phyloP scores from a whole-genome alignment of 2,797 vertebrate species.

The Meda fulgida region DNA sequence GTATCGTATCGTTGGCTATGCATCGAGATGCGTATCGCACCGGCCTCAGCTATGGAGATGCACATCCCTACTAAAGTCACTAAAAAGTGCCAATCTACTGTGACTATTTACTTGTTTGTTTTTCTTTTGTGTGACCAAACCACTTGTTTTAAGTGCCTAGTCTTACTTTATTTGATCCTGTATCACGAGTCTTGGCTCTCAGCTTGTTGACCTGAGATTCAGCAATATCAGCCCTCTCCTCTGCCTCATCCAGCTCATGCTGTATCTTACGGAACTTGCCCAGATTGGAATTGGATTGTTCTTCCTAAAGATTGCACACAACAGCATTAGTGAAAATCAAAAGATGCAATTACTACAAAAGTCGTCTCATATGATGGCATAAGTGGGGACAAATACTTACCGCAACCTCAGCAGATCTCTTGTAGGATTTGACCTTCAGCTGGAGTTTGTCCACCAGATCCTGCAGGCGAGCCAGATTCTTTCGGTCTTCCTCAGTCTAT shows the following conservation, averaged over 20 bases:
- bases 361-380: background rate
- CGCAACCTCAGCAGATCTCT: constrained; percentile 62
- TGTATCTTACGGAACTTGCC: constrained; percentile 83
- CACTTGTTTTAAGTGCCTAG: background rate
- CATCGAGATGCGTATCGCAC: too few relatives aligned
- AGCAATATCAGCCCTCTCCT: constrained; percentile 83
- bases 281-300: constrained; percentile 81
- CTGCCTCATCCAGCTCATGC: constrained; percentile 85
- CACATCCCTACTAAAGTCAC: too few relatives aligned
- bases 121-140: background rate
- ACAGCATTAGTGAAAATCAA: background rate
- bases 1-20: too few relatives aligned
- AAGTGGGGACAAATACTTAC: constrained; percentile 46
- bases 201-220: constrained; percentile 88
- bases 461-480: constrained; percentile 64
- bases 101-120: background rate
- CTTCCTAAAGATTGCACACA: constrained; percentile 71
- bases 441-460: constrained; percentile 67
- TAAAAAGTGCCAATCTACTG: background rate
- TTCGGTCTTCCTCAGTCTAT: constrained; percentile 52
- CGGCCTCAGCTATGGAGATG: too few relatives aligned
- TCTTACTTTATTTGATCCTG: constrained; percentile 74
- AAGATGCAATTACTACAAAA: background rate
- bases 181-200: constrained; percentile 79
- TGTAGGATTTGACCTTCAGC: constrained; percentile 66